Evolutionary conservation across 2,113 vertebrate species (phyloP).

Genomic region (Larimichthys crocea): DNA sequence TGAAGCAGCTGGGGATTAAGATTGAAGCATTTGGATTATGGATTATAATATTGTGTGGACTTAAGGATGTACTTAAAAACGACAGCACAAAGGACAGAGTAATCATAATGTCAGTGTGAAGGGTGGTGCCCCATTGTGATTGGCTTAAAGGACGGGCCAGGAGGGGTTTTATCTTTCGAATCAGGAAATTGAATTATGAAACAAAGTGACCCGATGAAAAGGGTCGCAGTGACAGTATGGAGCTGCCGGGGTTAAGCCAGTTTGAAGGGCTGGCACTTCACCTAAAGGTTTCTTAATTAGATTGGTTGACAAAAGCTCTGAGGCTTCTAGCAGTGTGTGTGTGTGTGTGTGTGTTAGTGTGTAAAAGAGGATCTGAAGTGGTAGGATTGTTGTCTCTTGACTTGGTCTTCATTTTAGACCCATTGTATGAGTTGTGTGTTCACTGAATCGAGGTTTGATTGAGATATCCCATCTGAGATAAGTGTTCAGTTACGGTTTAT

Average conservation of each 20-base stretch:
- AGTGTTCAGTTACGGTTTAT: background rate
- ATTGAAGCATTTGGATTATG: constrained; percentile 60
- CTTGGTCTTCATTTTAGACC: constrained; percentile 32
- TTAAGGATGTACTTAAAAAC: constrained; percentile 54
- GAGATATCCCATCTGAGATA: constrained; percentile 15
- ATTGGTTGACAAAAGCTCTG: constrained; percentile 56
- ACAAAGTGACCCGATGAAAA: constrained; percentile 59
- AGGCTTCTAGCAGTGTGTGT: background rate
- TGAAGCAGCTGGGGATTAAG: constrained; percentile 50
- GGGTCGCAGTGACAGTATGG: constrained; percentile 46
- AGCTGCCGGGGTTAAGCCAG: constrained; percentile 60
- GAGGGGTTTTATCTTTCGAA: constrained; percentile 58
- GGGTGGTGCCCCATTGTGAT: constrained; percentile 43
- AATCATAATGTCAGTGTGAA: constrained; percentile 65
- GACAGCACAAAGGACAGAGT: constrained; percentile 58
- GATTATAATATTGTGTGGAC: constrained; percentile 56
- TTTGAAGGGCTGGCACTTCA: constrained; percentile 69
- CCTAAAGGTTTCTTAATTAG: constrained; percentile 72
- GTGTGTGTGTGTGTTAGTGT: no score
- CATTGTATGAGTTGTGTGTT: constrained; percentile 23
- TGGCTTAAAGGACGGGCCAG: constrained; percentile 30
- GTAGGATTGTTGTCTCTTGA: constrained; percentile 44
- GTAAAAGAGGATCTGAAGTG: constrained; percentile 18
- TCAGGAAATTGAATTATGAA: constrained; percentile 71
- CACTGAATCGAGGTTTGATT: constrained; percentile 4